Evolutionary conservation across 2,113 vertebrate genomes (phyloP).

Genomic region (Enhydra lutris): DNA sequence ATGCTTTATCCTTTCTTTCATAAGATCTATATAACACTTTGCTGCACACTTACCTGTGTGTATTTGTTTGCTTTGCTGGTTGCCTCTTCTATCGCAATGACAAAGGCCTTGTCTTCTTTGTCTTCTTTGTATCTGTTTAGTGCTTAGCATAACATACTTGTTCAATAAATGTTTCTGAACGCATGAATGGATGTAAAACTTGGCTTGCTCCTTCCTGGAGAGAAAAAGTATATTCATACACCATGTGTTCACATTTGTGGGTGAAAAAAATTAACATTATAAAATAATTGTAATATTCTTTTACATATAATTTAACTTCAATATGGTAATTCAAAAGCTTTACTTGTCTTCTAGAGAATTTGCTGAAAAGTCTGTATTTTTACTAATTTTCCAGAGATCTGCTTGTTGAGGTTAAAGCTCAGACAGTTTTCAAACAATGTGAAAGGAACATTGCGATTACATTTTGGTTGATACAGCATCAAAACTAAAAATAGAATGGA

Average conservation of each 20-base stretch:
- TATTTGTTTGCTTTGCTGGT: background rate
- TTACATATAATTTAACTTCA: background rate
- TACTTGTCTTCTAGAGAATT: background rate
- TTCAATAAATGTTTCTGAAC: background rate
- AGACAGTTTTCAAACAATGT: conserved; percentile 47
- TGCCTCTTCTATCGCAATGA: background rate
- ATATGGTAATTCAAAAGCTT: background rate
- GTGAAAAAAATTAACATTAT: background rate
- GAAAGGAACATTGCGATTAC: conserved; percentile 50
- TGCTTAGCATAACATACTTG: background rate
- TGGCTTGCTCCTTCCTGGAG: background rate
- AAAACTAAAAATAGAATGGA: conserved; percentile 66
- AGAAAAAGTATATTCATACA: background rate
- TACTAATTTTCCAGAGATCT: conserved; percentile 44
- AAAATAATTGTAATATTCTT: background rate
- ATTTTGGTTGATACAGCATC: conserved; percentile 61
- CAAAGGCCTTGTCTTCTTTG: background rate
- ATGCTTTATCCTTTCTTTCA: background rate
- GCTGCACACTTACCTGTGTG: background rate
- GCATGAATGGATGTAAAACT: background rate
- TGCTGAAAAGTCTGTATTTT: conserved; percentile 10
- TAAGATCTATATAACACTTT: background rate
- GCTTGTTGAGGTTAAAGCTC: conserved; percentile 14
- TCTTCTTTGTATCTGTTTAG: background rate
- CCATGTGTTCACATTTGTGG: background rate